Base-by-base conservation (phyloP, 1,140 invertebrate species). In the Lepidostoma basale region DNA sequence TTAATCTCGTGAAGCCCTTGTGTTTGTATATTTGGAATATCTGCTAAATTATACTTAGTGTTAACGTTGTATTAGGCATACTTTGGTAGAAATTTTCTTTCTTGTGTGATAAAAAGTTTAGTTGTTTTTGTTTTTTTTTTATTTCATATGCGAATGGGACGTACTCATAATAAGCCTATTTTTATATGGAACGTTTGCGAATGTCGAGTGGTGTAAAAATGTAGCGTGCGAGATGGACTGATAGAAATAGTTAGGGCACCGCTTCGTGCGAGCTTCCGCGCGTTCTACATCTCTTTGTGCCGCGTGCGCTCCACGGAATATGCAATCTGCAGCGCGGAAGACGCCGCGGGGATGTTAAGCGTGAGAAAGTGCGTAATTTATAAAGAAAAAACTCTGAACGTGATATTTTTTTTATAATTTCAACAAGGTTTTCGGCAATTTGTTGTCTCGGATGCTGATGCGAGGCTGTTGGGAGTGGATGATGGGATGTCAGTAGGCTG, bases 241-340 rank as follows among this genome's bases (percentile, higher is more conserved):
- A 49, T 49, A 49, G 18, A 26, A n/a, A 10, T 49, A 49, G 9
- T 10, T 49, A 49, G 45, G 45, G n/a, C n/a, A n/a, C n/a, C n/a
- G n/a, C n/a, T n/a, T n/a, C n/a, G n/a, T 12, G 30, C 30, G 30
- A 33, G 12, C 30, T 33, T 12, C 12, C 30, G 12, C 5, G 10
- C 36, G 12, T 40, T 40, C 36, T 3, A 40, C 16, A n/a, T 40
- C 36, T 40, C 36, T 40, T 2, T 40, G 16, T n/a, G 16, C 36
- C 36, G 3, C 10, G 12, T 40, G 36, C 36, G 16, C 36, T 4
- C 3, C 10, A n/a, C 36, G 10, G 36, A n/a, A 40, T 40, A 40
- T 40, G 12, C 12, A 40, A 12, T 40, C 16, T 10, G 2, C 3
- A n/a, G 12, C 12, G 12, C 12, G 5, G 30, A 12, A 33, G 30